Evolutionary conservation across 2,113 vertebrate genomes (phyloP).

Genomic region (Tichodroma muraria): DNA sequence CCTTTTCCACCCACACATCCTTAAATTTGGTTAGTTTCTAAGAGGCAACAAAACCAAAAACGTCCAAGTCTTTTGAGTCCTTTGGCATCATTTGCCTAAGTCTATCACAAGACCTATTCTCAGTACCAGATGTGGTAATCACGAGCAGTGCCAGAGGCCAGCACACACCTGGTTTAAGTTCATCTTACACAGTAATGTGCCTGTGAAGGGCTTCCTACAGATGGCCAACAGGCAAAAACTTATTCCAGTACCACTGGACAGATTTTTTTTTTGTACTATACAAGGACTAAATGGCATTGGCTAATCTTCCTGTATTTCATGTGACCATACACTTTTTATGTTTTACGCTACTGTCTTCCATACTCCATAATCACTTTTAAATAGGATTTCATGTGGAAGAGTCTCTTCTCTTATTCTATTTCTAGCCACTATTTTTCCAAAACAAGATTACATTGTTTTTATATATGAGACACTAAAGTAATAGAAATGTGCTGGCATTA

Average conservation of each 20-base stretch:
- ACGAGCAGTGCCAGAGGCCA: neutral
- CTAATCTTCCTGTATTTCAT: neutral
- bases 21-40: neutral
- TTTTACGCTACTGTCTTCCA: neutral
- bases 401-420: neutral
- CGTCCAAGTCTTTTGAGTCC: neutral
- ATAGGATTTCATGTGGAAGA: neutral
- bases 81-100: neutral
- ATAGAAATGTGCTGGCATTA: neutral
- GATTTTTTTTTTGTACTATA: neutral
- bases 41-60: neutral
- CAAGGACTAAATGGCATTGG: neutral
- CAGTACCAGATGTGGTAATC: neutral
- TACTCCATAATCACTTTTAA: neutral
- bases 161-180: conserved; percentile 6
- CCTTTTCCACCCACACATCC: neutral
- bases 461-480: neutral
- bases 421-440: neutral
- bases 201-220: neutral
- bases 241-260: neutral
- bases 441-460: neutral
- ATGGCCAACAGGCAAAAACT: neutral
- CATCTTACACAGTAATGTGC: neutral
- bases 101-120: neutral
- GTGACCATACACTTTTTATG: neutral